Percentiles rank a stretch among this genome's conserved stretches.
Evolutionary conservation across 2,113 vertebrate species (phyloP).

Genomic region (Psettodes erumei): DNA sequence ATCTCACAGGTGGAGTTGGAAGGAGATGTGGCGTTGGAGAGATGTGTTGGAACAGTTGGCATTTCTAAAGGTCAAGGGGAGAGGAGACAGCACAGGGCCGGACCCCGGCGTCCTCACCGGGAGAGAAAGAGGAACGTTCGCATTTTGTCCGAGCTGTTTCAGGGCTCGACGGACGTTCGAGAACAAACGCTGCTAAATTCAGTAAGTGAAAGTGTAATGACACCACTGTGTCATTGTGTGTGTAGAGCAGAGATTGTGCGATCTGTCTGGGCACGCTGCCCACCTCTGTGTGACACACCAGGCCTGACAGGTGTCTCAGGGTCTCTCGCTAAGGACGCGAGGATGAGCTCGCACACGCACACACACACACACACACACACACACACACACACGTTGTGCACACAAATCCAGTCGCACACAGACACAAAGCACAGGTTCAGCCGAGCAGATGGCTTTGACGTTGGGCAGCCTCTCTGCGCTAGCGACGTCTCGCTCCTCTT

Average conservation of each 20-base stretch:
- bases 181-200: slow-evolving; percentile 15
- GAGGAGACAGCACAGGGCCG: slow-evolving; percentile 41
- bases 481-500: neutral
- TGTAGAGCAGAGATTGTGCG: slow-evolving; percentile 26
- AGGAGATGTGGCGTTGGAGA: slow-evolving; percentile 44
- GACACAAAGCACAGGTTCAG: neutral
- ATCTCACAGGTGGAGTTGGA: slow-evolving; percentile 67
- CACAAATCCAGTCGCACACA: neutral
- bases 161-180: neutral
- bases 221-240: neutral
- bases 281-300: slow-evolving; percentile 48
- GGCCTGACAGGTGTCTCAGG: slow-evolving; percentile 66
- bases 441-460: slow-evolving; percentile 45
- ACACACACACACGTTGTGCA: neutral
- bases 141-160: neutral
- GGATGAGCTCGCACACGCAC: slow-evolving; percentile 35
- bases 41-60: slow-evolving; percentile 64
- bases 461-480: neutral
- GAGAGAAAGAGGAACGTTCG: neutral
- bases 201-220: neutral
- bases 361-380: slow-evolving; percentile 10
- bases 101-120: neutral
- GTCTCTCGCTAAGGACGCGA: slow-evolving; percentile 39
- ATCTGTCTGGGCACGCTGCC: slow-evolving; percentile 55
- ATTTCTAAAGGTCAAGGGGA: slow-evolving; percentile 72